Evolutionary conservation across 2,797 vertebrate genomes (phyloP), one percentile per base, ranked within the genome.

Genomic region (Enteromius argenteus): DNA sequence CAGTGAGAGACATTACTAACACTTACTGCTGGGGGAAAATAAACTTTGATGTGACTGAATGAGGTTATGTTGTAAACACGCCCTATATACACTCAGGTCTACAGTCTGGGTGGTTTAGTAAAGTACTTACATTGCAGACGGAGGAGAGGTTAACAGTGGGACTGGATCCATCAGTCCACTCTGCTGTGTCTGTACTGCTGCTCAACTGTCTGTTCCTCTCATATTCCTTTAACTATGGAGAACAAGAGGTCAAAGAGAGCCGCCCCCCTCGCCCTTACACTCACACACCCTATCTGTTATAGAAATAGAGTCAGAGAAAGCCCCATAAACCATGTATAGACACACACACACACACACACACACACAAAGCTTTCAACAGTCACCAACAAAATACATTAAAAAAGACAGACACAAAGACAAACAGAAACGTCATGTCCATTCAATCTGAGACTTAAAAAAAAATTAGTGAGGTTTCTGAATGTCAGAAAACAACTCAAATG

Each of bases 151-250:
- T 97, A 91, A 97, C 96, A 73, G 94, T 90, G 58, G 96, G 93
- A 87, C 95, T 96, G 90, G 96, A 95, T 89, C 96, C 95, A 0
- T 98, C 97, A 88, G 97, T 94, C 97, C 97, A 98, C 91, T 99
- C 97, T 87, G 94, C 92, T 95, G 94, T 93, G 92, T 95, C 95
- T 93, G 92, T 89, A 93, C 94, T 94, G 88, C 77, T 84, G 83
- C 95, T 92, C 1, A 95, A 96, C 80, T 98, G 97, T 93, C 96
- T 96, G 96, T 95, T 97, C 92, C 95, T 95, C 93, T 99, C 98
- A 89, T 99, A 99, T 87, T 99, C 98, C 94, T 99, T 99, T 94
- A 99, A 96, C 98, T 99, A 96, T 92, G 96, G 95, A 93, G 89
- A 95, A 94, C 94, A 95, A 94, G 92, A 95, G 92, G 94, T 95